Conservation (phyloP, 2,888 invertebrate genomes). For the Selenia dentaria region DNA sequence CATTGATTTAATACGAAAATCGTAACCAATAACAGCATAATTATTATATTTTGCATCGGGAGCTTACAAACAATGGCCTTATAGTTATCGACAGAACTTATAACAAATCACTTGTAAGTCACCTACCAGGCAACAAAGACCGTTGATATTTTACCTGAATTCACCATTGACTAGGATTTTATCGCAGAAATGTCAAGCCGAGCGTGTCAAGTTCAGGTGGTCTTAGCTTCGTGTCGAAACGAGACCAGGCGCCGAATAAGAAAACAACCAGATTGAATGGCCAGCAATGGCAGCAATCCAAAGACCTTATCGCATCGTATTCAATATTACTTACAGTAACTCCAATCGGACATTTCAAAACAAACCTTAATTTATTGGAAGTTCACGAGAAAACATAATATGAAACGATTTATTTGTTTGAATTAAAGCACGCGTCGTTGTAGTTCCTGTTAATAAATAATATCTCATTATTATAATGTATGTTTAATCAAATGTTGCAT, state of each 20-base stretch:
- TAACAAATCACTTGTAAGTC: constrained; percentile 61
- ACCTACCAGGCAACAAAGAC: constrained; percentile 48
- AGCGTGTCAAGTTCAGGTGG: constrained; percentile 41
- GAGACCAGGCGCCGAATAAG: constrained; percentile 66
- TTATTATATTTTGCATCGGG: constrained; percentile 58
- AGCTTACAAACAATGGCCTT: constrained; percentile 67
- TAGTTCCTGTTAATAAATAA: constrained; percentile 22
- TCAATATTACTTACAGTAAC: constrained; percentile 38
- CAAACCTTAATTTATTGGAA: constrained; percentile 33
- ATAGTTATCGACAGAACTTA: constrained; percentile 63
- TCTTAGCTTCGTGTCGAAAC: constrained; percentile 33
- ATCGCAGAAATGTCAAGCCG: constrained; percentile 26
- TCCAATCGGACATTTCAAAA: constrained; percentile 30
- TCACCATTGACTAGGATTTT: constrained; percentile 22
- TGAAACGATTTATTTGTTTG: constrained; percentile 22
- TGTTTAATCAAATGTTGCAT: no score
- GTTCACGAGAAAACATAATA: constrained; percentile 21
- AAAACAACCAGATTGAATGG: constrained; percentile 66
- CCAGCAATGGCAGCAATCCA: constrained; percentile 52
- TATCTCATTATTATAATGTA: constrained; percentile 18
- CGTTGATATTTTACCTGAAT: constrained; percentile 44
- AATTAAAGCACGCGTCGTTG: constrained; percentile 19
- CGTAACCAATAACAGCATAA: constrained; percentile 47
- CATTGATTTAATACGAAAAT: constrained; percentile 27
- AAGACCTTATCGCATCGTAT: constrained; percentile 58